Evolutionary conservation across 1,140 invertebrate species (phyloP).

Genomic region (Euwallacea fornicatus): DNA sequence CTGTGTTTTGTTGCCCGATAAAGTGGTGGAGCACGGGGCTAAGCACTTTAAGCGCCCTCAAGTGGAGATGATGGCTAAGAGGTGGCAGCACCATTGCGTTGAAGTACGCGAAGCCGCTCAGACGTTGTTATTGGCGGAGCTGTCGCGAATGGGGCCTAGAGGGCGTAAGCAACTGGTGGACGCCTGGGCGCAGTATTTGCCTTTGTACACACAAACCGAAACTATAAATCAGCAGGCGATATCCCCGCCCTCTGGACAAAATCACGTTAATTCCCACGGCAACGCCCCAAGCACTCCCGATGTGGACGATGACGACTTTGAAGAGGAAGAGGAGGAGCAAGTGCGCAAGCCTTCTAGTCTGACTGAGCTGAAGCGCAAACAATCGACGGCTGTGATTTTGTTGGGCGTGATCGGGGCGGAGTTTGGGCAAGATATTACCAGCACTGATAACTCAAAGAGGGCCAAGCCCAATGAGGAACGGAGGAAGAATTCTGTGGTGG

Average conservation of each 20-base stretch:
- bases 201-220: constrained; percentile 78
- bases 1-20: constrained; percentile 93
- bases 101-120: constrained; percentile 97
- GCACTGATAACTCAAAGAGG: constrained; percentile 60
- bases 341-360: constrained; percentile 79
- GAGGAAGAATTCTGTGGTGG: constrained; percentile 80
- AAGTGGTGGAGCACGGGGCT: constrained; percentile 67
- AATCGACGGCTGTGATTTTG: constrained; percentile 95
- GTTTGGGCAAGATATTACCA: constrained; percentile 88
- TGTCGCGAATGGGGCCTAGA: constrained; percentile 85
- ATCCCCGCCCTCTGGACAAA: constrained; percentile 41
- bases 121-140: constrained; percentile 90
- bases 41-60: constrained; percentile 88
- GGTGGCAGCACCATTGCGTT: constrained; percentile 98
- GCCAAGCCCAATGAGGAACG: constrained; percentile 61
- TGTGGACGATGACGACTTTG: constrained; percentile 71
- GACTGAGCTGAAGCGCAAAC: constrained; percentile 88
- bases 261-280: constrained; percentile 50
- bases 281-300: constrained; percentile 54
- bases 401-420: constrained; percentile 97
- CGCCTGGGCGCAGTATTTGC: constrained; percentile 92
- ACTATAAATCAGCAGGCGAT: constrained; percentile 63
- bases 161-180: constrained; percentile 92
- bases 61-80: constrained; percentile 94
- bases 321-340: constrained; percentile 80